Conservation (phyloP, 2,113 vertebrate genomes). For the Camelus dromedarius region DNA sequence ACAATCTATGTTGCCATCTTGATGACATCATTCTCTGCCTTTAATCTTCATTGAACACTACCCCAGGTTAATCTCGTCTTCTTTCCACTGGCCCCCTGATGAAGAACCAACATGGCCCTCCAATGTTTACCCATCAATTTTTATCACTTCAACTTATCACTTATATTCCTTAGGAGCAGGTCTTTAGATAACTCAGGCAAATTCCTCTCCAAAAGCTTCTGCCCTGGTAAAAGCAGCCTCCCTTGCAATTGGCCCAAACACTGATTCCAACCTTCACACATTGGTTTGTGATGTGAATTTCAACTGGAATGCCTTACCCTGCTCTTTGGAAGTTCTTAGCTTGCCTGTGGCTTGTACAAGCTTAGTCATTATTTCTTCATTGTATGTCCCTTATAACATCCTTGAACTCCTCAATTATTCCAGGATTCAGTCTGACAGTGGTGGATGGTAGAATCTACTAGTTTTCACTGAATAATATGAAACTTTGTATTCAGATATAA, state of each 20-base stretch:
- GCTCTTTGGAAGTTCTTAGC: not conserved
- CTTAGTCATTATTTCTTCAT: not conserved
- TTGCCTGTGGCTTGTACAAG: not conserved
- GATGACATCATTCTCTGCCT: not conserved
- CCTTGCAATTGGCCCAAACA: no score
- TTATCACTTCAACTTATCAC: not conserved
- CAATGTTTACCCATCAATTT: not conserved
- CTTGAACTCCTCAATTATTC: not conserved
- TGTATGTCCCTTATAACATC: not conserved
- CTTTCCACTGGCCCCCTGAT: not conserved
- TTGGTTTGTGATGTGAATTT: not conserved
- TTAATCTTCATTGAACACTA: not conserved
- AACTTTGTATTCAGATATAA: not conserved
- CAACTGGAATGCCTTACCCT: not conserved
- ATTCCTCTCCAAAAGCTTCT: not conserved
- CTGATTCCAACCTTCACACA: not conserved
- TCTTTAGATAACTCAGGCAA: not conserved
- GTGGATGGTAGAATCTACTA: not conserved
- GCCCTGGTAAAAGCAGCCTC: not conserved
- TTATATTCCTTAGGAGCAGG: not conserved
- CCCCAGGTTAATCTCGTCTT: not conserved
- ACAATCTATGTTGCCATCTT: not conserved
- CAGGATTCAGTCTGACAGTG: not conserved
- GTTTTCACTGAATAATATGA: not conserved
- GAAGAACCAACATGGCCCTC: not conserved